Evolutionary conservation across 1,140 invertebrate species (phyloP).

Genomic region (Megalopta genalis): DNA sequence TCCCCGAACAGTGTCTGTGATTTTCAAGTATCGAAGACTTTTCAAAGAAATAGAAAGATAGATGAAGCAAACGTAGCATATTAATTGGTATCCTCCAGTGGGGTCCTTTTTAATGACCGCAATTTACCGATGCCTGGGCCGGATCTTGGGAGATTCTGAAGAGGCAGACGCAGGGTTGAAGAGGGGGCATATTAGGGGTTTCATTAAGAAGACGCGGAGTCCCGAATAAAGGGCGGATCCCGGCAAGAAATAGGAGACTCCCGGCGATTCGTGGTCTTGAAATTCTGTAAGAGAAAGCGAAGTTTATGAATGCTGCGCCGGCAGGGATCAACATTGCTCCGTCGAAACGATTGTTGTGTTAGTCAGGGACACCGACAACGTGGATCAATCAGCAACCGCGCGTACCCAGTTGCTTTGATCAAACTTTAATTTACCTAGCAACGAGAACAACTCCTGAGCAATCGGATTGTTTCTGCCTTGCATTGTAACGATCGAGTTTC

Average conservation of each 20-base stretch:
- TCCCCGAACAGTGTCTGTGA: no score
- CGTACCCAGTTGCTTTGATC: slow-evolving; percentile 9
- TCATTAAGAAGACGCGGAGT: slow-evolving; percentile 36
- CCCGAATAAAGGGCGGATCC: slow-evolving; percentile 21
- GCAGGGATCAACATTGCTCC: slow-evolving; percentile 18
- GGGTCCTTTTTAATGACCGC: slow-evolving; percentile 22
- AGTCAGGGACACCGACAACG: neutral
- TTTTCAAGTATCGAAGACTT: no score
- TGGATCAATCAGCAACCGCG: slow-evolving; percentile 19
- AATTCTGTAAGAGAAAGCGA: slow-evolving; percentile 32
- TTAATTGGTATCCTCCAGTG: slow-evolving; percentile 46
- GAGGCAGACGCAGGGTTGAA: no score
- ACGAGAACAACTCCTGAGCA: neutral
- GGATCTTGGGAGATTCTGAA: slow-evolving; percentile 1
- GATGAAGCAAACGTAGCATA: slow-evolving; percentile 17
- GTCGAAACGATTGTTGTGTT: slow-evolving; percentile 40
- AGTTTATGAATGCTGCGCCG: slow-evolving; percentile 34
- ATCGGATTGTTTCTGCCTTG: neutral
- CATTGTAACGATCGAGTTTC: neutral
- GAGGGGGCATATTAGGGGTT: slow-evolving; percentile 35
- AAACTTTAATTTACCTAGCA: slow-evolving; percentile 19
- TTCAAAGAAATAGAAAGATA: no score
- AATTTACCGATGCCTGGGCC: neutral
- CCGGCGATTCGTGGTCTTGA: slow-evolving; percentile 38
- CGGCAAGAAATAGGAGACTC: slow-evolving; percentile 20